Evolutionary conservation across 2,888 invertebrate genomes (phyloP).

Genomic region (Tanytarsus gracilentus): DNA sequence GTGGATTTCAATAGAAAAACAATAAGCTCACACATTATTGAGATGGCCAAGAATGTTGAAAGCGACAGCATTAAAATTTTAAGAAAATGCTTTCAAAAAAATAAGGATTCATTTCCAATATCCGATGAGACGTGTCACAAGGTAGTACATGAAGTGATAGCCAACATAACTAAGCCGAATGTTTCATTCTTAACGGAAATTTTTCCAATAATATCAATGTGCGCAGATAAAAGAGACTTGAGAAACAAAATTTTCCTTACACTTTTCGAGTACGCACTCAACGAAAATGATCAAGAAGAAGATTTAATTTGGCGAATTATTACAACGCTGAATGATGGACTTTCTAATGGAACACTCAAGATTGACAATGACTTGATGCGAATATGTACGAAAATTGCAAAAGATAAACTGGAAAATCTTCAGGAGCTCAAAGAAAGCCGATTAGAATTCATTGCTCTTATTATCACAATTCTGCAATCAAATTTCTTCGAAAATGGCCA

Average conservation of each 20-base stretch:
- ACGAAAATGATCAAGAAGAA: slow-evolving; percentile 37
- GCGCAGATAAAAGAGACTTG: slow-evolving; percentile 39
- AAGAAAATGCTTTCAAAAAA: too few species aligned
- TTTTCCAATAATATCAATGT: too few species aligned
- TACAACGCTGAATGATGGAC: slow-evolving; percentile 51
- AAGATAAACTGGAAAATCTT: background rate
- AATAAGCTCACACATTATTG: slow-evolving; percentile 36
- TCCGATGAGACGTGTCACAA: too few species aligned
- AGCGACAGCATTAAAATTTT: too few species aligned
- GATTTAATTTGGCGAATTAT: slow-evolving; percentile 50
- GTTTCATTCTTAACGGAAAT: too few species aligned
- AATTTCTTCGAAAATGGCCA: too few species aligned
- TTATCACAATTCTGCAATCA: too few species aligned
- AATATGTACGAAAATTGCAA: slow-evolving; percentile 25
- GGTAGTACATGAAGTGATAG: too few species aligned
- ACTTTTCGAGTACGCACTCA: slow-evolving; percentile 45
- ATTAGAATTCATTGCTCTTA: too few species aligned
- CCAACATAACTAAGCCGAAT: too few species aligned
- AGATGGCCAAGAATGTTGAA: too few species aligned
- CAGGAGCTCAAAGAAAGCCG: background rate
- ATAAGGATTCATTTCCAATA: too few species aligned
- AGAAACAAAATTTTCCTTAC: slow-evolving; percentile 44
- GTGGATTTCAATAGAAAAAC: slow-evolving; percentile 36
- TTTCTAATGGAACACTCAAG: slow-evolving; percentile 40
- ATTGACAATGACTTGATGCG: slow-evolving; percentile 34